Evolutionary conservation across 2,113 vertebrate genomes (phyloP).

Genomic region (Tringa solitaria): DNA sequence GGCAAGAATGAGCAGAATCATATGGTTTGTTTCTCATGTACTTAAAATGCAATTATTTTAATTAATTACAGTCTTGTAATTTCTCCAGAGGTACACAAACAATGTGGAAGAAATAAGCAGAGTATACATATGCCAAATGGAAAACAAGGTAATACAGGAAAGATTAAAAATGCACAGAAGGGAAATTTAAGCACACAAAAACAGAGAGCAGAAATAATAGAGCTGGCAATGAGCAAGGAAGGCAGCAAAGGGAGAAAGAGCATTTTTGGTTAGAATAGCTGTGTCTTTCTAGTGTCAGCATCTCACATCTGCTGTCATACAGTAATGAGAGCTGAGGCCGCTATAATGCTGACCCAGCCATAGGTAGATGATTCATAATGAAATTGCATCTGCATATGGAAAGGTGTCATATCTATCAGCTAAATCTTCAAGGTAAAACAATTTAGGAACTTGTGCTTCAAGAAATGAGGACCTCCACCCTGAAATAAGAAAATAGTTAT

Average conservation of each 20-base stretch:
- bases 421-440: neutral
- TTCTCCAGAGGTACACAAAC: conserved; percentile 21
- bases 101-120: conserved; percentile 20
- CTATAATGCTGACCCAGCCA: conserved; percentile 27
- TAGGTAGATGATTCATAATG: neutral
- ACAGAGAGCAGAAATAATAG: neutral
- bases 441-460: neutral
- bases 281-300: neutral
- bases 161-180: neutral
- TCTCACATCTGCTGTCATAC: conserved; percentile 2
- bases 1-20: neutral
- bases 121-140: neutral
- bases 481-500: neutral
- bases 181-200: conserved; percentile 24
- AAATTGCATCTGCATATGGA: conserved; percentile 17
- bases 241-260: neutral
- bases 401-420: neutral
- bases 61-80: conserved; percentile 19
- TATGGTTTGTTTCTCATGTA: conserved; percentile 18
- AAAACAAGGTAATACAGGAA: conserved; percentile 11
- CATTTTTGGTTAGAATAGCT: neutral
- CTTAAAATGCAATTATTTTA: conserved; percentile 41
- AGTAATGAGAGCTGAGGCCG: conserved; percentile 6
- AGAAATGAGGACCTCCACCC: neutral
- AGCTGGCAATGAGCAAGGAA: neutral